phyloP scores from a whole-genome alignment of 2,113 vertebrate species.

The Hippocampus mohnikei region DNA sequence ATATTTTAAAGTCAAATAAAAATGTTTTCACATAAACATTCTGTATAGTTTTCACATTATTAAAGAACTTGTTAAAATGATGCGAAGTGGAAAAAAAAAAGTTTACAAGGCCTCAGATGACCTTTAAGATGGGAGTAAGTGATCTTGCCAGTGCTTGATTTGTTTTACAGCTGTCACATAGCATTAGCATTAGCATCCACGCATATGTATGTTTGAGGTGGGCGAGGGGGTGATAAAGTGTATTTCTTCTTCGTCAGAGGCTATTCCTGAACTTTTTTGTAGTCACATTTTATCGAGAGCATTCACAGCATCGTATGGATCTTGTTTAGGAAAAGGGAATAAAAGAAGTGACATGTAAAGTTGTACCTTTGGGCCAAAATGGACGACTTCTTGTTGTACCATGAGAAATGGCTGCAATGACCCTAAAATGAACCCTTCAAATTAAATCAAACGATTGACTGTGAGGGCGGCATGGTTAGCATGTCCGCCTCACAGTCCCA shows the following conservation, averaged over 20 bases:
- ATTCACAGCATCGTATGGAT: too few species aligned
- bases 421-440: not conserved
- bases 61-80: not conserved
- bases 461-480: constrained; percentile 1
- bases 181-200: not conserved
- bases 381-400: too few species aligned
- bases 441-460: not conserved
- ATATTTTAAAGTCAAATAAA: too few species aligned
- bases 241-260: too few species aligned
- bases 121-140: not conserved
- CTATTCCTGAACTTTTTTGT: too few species aligned
- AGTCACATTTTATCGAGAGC: too few species aligned
- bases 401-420: too few species aligned
- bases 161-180: not conserved
- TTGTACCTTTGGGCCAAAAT: too few species aligned
- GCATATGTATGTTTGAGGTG: not conserved
- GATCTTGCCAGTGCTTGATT: not conserved
- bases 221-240: not conserved
- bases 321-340: too few species aligned
- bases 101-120: not conserved
- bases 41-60: not conserved
- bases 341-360: too few species aligned
- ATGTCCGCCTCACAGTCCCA: too few species aligned
- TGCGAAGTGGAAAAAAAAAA: not conserved
- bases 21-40: not conserved